Conservation (phyloP, 2,888 invertebrate genomes). For the Agriotes lineatus region DNA sequence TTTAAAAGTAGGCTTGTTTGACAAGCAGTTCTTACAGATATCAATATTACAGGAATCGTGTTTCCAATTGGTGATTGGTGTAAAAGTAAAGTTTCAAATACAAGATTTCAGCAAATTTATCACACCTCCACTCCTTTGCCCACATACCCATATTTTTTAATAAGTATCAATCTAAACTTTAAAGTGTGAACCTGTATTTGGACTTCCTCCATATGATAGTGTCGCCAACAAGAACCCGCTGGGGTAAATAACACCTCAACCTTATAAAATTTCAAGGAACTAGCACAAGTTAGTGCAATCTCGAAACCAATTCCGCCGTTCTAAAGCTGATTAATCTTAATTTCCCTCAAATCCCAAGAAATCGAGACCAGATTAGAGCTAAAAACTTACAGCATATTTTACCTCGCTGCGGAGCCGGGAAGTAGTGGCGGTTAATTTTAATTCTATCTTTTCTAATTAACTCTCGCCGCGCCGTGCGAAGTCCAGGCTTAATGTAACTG, state of each 20-base stretch:
- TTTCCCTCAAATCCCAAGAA: conserved; percentile 12
- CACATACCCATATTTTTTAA: no score
- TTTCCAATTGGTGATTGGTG: no score
- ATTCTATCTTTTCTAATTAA: neutral
- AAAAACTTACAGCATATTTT: conserved; percentile 2
- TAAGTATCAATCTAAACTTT: no score
- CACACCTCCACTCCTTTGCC: no score
- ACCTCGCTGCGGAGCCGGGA: neutral
- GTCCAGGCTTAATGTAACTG: neutral
- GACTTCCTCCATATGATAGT: no score
- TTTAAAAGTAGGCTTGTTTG: no score
- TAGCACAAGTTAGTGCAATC: neutral
- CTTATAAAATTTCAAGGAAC: neutral
- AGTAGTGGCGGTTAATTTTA: neutral
- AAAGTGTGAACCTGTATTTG: no score
- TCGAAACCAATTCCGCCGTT: neutral
- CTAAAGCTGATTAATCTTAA: conserved; percentile 18
- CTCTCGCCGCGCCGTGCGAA: neutral
- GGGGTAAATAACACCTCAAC: neutral
- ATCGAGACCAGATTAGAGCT: conserved; percentile 3
- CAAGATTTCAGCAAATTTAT: no score
- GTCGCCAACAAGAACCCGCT: neutral
- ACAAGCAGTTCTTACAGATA: no score
- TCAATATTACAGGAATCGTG: no score
- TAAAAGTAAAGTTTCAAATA: no score